phyloP scores from a whole-genome alignment of 2,888 invertebrate genomes.

The Agrochola lychnidis region DNA sequence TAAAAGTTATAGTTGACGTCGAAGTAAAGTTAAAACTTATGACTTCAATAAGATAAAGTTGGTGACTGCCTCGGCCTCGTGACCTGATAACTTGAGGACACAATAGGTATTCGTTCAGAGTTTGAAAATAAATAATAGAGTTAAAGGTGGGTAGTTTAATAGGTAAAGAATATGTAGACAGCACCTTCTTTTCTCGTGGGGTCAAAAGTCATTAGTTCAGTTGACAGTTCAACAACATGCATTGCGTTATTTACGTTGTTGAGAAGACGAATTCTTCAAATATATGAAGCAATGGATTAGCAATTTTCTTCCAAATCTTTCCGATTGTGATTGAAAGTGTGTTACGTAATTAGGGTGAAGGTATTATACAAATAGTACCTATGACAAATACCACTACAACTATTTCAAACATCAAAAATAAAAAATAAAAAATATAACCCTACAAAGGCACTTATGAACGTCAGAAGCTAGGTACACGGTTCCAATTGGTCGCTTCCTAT shows the following conservation, averaged over 20 bases:
- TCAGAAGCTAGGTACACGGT: no score
- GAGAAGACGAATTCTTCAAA: no score
- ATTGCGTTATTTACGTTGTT: neutral
- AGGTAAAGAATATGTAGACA: neutral
- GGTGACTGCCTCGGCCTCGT: conserved; percentile 1
- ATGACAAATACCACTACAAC: neutral
- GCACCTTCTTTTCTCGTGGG: neutral
- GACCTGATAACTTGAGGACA: conserved; percentile 24
- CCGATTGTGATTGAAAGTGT: neutral
- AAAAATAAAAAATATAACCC: no score
- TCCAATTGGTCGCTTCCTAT: no score
- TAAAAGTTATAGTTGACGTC: conserved; percentile 19
- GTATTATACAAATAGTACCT: neutral
- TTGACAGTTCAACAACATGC: neutral
- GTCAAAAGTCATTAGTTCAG: neutral
- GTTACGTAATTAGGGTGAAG: neutral
- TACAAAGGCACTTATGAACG: no score
- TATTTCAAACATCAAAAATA: no score
- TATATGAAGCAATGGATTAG: neutral
- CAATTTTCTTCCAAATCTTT: neutral
- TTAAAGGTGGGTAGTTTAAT: neutral
- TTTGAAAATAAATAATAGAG: conserved; percentile 19
- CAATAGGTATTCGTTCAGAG: conserved; percentile 27
- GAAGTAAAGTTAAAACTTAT: conserved; percentile 38
- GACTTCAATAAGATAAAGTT: conserved; percentile 41